phyloP scores from a whole-genome alignment of 2,888 invertebrate genomes.

The Osmoderma eremita region DNA sequence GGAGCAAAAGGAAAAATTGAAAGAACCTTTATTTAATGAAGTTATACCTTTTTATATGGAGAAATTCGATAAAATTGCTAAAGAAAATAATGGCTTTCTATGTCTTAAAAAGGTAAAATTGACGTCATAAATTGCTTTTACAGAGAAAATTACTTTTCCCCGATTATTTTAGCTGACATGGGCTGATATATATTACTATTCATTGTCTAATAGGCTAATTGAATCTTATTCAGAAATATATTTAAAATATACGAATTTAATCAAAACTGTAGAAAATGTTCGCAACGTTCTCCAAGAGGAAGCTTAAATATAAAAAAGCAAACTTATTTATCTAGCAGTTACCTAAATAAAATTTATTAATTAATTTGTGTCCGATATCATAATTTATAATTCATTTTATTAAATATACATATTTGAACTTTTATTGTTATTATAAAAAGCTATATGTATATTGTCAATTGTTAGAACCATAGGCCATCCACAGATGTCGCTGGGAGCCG shows the following conservation, averaged over 20 bases:
- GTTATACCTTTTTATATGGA: constrained; percentile 68
- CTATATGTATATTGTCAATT: too few relatives aligned
- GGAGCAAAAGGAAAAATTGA: constrained; percentile 64
- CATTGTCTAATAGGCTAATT: constrained; percentile 13
- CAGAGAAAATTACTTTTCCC: neutral
- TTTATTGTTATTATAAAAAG: too few relatives aligned
- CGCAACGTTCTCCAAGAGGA: neutral
- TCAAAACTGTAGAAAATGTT: constrained; percentile 9
- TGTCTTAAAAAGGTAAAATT: constrained; percentile 59
- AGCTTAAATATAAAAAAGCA: neutral
- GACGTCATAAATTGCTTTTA: neutral
- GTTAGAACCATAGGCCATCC: too few relatives aligned
- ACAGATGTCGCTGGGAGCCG: too few relatives aligned
- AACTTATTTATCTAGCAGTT: too few relatives aligned
- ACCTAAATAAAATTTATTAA: too few relatives aligned
- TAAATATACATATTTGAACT: too few relatives aligned
- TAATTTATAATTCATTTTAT: too few relatives aligned
- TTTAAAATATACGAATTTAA: constrained; percentile 15
- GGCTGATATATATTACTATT: constrained; percentile 26
- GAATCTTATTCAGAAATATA: neutral
- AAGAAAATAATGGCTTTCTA: constrained; percentile 70
- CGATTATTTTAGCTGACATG: constrained; percentile 32
- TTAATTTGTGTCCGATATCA: too few relatives aligned
- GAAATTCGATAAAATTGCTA: constrained; percentile 68
- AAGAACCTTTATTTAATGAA: constrained; percentile 64